Base-by-base conservation (phyloP, 2,888 invertebrate genomes). In the Cephus rjabovi region DNA sequence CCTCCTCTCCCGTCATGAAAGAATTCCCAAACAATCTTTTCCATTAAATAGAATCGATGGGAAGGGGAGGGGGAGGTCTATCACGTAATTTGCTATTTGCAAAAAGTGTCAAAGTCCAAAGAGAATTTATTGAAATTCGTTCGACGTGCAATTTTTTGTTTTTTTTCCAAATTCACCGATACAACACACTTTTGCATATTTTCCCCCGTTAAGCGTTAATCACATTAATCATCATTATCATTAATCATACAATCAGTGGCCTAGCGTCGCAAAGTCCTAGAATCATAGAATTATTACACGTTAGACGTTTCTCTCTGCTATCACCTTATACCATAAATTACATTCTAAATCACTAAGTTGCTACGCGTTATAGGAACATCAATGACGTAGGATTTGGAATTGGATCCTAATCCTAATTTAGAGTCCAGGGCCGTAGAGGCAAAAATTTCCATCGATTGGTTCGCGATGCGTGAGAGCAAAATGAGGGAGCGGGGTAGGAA, bases 11-110 rank as follows among this genome's bases (percentile, higher is more conserved):
- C 9, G 9, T 23, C 9, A 56, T 56, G 2, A 9, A 56, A 56
- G 23, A 23, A 56, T 23, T 23, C 23, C 6, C 23, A 23, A 6
- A 11, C 11, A 30, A 71, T 71, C 34, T 30, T 30, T 71, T 30
- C 12, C 30, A 30, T 15, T 71, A 71, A 71, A 34, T 11, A 34
- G 4, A 71, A 34, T 56, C 56, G 56, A 34, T 12, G 80, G 76
- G 3, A 12, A 12, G 12, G 35, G 3, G 12, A 12, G 3, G 0
- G 82, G 79, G 83, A 76, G 77, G 78, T 79, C 75, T 83, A 85
- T 84, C 83, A 83, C 80, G 81, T 85, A 82, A 81, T 81, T 85
- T 85, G 82, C 81, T 75, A 73, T 35, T 76, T 77, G 81, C 83
- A 84, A 83, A 81, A 82, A 79, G 71, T 79, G 83, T 84, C 84